Conservation (phyloP, 2,113 vertebrate species). For the Sterna hirundo region DNA sequence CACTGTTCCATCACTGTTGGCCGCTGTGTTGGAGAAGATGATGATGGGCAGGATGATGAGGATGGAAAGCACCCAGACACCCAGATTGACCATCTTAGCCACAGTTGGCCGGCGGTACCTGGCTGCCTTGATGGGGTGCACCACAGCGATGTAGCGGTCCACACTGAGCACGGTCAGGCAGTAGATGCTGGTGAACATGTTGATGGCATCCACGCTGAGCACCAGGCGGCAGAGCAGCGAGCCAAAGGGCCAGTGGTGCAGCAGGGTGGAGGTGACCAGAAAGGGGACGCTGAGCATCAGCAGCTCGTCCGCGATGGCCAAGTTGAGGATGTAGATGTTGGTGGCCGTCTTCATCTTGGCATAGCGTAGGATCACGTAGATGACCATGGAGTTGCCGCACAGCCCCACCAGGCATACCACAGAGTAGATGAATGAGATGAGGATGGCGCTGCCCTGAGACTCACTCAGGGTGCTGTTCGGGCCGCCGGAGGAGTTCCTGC, state of each 20-base stretch:
- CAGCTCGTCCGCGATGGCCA: constrained; percentile 89
- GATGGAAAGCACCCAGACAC: constrained; percentile 87
- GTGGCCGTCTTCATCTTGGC: constrained; percentile 94
- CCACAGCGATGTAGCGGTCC: constrained; percentile 89
- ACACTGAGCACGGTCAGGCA: constrained; percentile 89
- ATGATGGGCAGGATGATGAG: constrained; percentile 89
- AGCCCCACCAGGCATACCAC: constrained; percentile 90
- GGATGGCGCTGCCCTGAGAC: constrained; percentile 85
- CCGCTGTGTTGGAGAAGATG: constrained; percentile 85
- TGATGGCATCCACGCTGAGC: constrained; percentile 91
- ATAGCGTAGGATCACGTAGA: constrained; percentile 91
- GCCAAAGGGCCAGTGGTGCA: constrained; percentile 91
- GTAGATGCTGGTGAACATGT: constrained; percentile 94
- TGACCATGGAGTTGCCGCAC: constrained; percentile 91
- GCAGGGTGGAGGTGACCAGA: constrained; percentile 86
- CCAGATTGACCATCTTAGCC: constrained; percentile 88
- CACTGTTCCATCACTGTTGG: constrained; percentile 87
- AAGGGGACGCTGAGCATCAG: constrained; percentile 92
- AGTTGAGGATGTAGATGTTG: constrained; percentile 91
- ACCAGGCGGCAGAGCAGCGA: constrained; percentile 88
- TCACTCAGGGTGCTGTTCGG: constrained; percentile 82
- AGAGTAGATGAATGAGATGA: constrained; percentile 91
- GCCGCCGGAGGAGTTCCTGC: constrained; percentile 68
- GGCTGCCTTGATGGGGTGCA: constrained; percentile 90
- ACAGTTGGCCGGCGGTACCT: constrained; percentile 88